Conservation (phyloP, 2,113 vertebrate genomes). For the Thymallus thymallus region DNA sequence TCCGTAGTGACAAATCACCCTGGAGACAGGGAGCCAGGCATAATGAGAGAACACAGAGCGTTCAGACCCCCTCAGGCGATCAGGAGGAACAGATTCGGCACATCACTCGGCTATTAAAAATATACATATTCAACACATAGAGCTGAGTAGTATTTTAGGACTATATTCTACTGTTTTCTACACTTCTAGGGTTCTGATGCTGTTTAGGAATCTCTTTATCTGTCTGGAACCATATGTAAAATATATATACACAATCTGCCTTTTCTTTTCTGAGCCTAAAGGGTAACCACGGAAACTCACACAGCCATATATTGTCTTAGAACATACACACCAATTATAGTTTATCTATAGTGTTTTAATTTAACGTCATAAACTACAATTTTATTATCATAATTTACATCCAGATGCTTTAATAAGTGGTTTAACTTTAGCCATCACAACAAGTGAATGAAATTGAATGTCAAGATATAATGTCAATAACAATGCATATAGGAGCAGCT, state of each 20-base stretch:
- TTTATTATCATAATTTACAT: too few relatives aligned
- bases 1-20: conserved; percentile 46
- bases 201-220: not conserved
- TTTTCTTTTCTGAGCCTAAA: not conserved
- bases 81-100: not conserved
- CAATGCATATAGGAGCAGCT: too few relatives aligned
- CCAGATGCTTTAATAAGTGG: too few relatives aligned
- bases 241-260: too few relatives aligned
- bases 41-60: conserved; percentile 20
- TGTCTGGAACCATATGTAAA: not conserved
- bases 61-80: not conserved
- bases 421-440: too few relatives aligned
- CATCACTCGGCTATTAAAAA: conserved; percentile 3
- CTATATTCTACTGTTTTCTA: not conserved
- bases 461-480: too few relatives aligned
- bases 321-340: too few relatives aligned
- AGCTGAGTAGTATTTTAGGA: not conserved
- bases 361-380: too few relatives aligned
- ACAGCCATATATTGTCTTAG: too few relatives aligned
- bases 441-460: too few relatives aligned
- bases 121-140: not conserved
- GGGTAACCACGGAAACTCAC: not conserved
- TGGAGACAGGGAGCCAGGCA: conserved; percentile 37
- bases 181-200: not conserved
- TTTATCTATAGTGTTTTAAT: too few relatives aligned